Evolutionary conservation across 2,797 vertebrate species (phyloP).

Genomic region (Linurgus olivaceus): DNA sequence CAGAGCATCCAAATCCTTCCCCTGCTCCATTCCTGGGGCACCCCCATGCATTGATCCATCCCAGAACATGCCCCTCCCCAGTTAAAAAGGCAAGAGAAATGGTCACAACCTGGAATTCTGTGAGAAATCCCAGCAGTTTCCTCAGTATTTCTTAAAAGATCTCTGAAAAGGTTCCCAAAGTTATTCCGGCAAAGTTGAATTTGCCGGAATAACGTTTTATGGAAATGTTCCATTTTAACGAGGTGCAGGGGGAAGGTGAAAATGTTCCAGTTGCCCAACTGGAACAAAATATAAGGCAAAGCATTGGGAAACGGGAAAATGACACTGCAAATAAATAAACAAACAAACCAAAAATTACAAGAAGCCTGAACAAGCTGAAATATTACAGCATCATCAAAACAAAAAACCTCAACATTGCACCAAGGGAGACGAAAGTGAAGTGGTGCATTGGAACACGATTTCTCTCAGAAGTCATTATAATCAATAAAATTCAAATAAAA

Average conservation of each 20-base stretch:
- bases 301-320: neutral
- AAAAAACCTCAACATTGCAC: neutral
- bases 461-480: neutral
- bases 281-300: neutral
- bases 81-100: neutral
- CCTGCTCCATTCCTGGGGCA: fast-evolving
- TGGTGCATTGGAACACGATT: fast-evolving
- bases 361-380: neutral
- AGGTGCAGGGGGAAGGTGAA: neutral
- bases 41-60: fast-evolving
- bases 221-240: neutral
- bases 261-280: neutral
- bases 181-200: fast-evolving
- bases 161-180: neutral
- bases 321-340: neutral
- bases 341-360: neutral
- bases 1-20: neutral
- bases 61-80: neutral
- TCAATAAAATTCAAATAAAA: neutral
- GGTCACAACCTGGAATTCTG: neutral
- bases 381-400: neutral
- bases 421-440: neutral
- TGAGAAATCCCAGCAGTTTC: neutral
- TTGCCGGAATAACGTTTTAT: neutral
- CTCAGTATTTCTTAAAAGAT: no score